Percentiles rank a stretch among this genome's conserved stretches.
Conservation (phyloP, 2,113 vertebrate genomes). For the Progne subis region DNA sequence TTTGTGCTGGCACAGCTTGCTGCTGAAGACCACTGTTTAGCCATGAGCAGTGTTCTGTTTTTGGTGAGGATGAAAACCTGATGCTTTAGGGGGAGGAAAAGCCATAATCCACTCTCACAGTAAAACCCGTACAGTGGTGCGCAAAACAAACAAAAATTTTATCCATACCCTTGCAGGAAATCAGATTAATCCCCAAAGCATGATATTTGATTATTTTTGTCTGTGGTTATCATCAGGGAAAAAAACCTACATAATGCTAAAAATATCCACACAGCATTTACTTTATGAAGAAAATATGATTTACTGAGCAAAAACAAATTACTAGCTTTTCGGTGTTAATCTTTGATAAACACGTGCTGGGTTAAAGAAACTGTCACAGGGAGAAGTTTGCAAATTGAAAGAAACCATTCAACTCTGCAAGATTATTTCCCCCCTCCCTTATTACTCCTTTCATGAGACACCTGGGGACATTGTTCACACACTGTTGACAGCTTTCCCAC, state of each 20-base stretch:
- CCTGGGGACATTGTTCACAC: conserved; percentile 25
- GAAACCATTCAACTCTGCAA: conserved; percentile 35
- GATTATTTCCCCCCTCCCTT: not conserved
- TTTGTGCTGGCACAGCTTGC: not conserved
- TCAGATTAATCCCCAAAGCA: conserved; percentile 71
- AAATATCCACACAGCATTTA: conserved; percentile 47
- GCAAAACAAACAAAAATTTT: not conserved
- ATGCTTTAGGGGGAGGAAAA: not conserved
- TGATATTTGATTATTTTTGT: conserved; percentile 72
- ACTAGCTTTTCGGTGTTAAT: conserved; percentile 51
- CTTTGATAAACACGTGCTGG: conserved; percentile 38
- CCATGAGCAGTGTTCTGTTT: not conserved
- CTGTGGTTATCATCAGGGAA: conserved; percentile 69
- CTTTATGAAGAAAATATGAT: conserved; percentile 59
- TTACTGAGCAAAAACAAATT: conserved; percentile 56
- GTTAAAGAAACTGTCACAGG: conserved; percentile 8
- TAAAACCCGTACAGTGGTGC: conserved; percentile 29
- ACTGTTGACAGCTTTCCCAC: conserved; percentile 33
- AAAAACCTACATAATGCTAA: conserved; percentile 37
- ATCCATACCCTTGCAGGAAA: conserved; percentile 59
- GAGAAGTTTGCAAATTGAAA: conserved; percentile 45
- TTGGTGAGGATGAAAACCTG: not conserved
- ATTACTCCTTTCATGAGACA: conserved; percentile 28
- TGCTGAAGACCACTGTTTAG: not conserved
- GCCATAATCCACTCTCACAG: conserved; percentile 40